phyloP scores from a whole-genome alignment of 2,113 vertebrate species.

The Kryptolebias marmoratus region DNA sequence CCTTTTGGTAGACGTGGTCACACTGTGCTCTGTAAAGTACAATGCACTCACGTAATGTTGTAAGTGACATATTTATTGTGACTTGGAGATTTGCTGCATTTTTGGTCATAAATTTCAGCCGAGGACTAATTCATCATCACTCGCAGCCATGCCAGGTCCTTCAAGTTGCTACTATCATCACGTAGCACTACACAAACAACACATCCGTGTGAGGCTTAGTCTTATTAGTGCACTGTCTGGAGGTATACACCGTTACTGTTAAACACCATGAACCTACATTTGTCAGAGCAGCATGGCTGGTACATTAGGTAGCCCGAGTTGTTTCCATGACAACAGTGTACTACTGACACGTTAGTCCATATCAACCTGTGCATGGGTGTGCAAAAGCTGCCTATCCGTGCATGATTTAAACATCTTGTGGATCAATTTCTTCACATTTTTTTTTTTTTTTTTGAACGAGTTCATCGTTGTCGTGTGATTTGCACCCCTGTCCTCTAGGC shows the following conservation, averaged over 20 bases:
- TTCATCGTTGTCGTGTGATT: background rate
- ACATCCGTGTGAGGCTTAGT: background rate
- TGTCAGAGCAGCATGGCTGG: conserved; percentile 38
- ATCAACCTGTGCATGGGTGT: conserved; percentile 49
- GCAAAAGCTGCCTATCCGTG: conserved; percentile 21
- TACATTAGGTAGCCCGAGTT: conserved; percentile 64
- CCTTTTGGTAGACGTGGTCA: no score
- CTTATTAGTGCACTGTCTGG: background rate
- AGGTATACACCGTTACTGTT: background rate
- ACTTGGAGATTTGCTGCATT: background rate
- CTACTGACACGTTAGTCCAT: conserved; percentile 56
- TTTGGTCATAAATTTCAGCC: background rate
- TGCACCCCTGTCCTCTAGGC: conserved; percentile 18
- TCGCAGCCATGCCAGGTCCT: background rate
- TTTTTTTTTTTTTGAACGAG: background rate
- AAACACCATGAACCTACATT: conserved; percentile 16
- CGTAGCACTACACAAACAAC: background rate
- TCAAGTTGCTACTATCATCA: background rate
- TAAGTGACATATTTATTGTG: background rate
- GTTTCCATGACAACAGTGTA: conserved; percentile 79
- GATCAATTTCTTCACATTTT: conserved; percentile 7
- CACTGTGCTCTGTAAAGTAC: background rate
- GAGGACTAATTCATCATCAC: background rate
- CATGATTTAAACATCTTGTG: conserved; percentile 19
- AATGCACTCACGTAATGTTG: background rate